Conservation (phyloP, 2,888 invertebrate species). For the Tetramorium bicarinatum region DNA sequence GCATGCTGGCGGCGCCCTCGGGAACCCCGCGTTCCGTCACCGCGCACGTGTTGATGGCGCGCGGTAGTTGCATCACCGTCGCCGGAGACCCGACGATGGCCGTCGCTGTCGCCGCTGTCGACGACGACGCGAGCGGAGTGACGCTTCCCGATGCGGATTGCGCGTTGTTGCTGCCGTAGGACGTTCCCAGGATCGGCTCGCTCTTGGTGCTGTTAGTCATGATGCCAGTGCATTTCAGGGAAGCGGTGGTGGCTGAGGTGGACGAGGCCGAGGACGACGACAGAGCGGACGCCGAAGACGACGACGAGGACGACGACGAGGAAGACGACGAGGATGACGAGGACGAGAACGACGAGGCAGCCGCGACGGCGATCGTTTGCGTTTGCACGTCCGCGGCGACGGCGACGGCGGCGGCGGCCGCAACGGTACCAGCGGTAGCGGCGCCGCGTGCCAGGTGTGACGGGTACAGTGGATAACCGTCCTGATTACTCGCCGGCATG, state of each 20-base stretch:
- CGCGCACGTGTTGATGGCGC: slow-evolving; percentile 66
- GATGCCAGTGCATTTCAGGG: slow-evolving; percentile 32
- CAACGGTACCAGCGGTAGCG: slow-evolving; percentile 67
- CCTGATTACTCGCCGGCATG: slow-evolving; percentile 53
- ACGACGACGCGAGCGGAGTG: slow-evolving; percentile 62
- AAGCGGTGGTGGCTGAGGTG: slow-evolving; percentile 7
- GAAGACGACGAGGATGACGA: slow-evolving; percentile 41
- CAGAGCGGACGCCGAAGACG: slow-evolving; percentile 39
- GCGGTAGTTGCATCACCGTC: slow-evolving; percentile 81
- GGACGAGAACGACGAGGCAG: slow-evolving; percentile 66
- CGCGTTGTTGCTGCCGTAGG: slow-evolving; percentile 14
- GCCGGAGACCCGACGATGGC: slow-evolving; percentile 82
- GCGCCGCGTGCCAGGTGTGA: slow-evolving; percentile 69
- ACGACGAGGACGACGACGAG: slow-evolving; percentile 49
- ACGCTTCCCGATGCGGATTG: slow-evolving; percentile 15
- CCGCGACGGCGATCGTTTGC: slow-evolving; percentile 74
- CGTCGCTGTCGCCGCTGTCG: neutral
- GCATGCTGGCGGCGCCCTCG: slow-evolving; percentile 91
- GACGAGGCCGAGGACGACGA: slow-evolving; percentile 58
- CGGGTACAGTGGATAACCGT: slow-evolving; percentile 73
- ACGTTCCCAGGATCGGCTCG: slow-evolving; percentile 24
- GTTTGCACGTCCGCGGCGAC: slow-evolving; percentile 79
- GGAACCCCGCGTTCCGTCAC: slow-evolving; percentile 90
- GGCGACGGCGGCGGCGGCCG: slow-evolving; percentile 64
- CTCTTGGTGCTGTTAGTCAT: slow-evolving; percentile 9